Evolutionary conservation across 2,888 invertebrate genomes (phyloP).

Genomic region (Alloplasta piceator): DNA sequence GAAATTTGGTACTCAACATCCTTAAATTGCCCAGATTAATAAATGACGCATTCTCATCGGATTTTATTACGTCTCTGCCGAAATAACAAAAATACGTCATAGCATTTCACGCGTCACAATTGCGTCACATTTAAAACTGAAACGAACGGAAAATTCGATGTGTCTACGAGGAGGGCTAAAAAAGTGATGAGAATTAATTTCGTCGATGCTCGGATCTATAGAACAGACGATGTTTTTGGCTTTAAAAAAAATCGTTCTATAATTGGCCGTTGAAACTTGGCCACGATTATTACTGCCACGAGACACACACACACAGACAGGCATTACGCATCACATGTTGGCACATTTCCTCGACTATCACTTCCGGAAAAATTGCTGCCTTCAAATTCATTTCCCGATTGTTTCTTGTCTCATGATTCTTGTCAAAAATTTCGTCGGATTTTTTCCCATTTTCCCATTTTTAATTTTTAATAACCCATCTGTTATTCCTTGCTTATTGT

Average conservation of each 20-base stretch:
- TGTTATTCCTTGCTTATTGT: too few species aligned
- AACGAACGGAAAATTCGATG: background rate
- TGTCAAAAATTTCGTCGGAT: too few species aligned
- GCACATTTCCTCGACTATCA: slow-evolving; percentile 1
- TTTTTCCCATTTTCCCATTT: too few species aligned
- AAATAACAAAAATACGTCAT: background rate
- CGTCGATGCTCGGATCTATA: background rate
- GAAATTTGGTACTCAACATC: too few species aligned
- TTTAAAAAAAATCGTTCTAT: slow-evolving; percentile 53
- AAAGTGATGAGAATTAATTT: slow-evolving; percentile 35
- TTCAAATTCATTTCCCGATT: slow-evolving; percentile 19
- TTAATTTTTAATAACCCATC: too few species aligned
- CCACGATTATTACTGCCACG: slow-evolving; percentile 37
- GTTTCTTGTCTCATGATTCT: background rate
- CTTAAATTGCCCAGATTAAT: too few species aligned
- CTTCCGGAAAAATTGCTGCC: background rate
- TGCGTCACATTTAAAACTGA: background rate
- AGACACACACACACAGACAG: slow-evolving; percentile 5
- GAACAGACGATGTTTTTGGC: slow-evolving; percentile 25
- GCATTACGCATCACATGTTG: slow-evolving; percentile 15
- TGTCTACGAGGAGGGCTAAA: too few species aligned
- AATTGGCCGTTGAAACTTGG: slow-evolving; percentile 57
- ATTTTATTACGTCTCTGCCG: too few species aligned
- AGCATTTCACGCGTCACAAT: background rate
- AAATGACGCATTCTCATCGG: too few species aligned